These are phyloP conservation scores for Reticulitermes lucifugus DNA, from an alignment of 2,888 invertebrate genomes.

Conservation along the genomic window DNA sequence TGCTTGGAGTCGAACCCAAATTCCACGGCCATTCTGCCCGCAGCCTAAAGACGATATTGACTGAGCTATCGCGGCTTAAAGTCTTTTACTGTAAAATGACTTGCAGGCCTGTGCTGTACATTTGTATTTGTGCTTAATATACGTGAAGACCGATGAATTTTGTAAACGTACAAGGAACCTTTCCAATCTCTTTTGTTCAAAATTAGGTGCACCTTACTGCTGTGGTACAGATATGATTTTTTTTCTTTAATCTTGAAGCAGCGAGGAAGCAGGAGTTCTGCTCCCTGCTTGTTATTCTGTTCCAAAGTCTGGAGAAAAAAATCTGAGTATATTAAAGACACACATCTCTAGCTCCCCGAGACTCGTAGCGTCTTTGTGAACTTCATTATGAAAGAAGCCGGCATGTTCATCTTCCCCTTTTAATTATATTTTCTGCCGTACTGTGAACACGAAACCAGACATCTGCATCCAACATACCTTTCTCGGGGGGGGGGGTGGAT, in stretches of 20 bases:
- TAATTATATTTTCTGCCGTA: conserved; percentile 3
- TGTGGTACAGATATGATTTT: background rate
- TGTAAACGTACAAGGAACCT: too few species aligned
- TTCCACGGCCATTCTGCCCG: too few species aligned
- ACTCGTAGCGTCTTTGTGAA: background rate
- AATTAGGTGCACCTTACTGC: too few species aligned
- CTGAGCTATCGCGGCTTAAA: too few species aligned
- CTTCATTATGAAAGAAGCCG: conserved; percentile 2
- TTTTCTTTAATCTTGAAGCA: background rate
- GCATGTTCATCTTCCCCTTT: background rate
- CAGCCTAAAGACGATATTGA: too few species aligned
- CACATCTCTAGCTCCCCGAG: background rate
- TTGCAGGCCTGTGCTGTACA: too few species aligned
- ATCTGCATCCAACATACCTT: background rate
- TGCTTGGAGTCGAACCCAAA: too few species aligned
- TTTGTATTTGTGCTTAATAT: too few species aligned
- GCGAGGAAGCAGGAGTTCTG: background rate
- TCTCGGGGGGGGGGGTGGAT: background rate
- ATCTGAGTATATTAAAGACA: background rate
- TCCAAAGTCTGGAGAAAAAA: background rate
- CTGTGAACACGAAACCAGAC: conserved; percentile 4
- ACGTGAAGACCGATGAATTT: too few species aligned
- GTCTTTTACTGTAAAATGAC: too few species aligned
- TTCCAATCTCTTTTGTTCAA: too few species aligned
- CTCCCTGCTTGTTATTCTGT: background rate